Percentiles rank a stretch among this genome's conserved stretches.
These are phyloP conservation scores for Drosophila mauritiana DNA, from an alignment of 1,140 invertebrate genomes.

Conservation along the genomic window DNA sequence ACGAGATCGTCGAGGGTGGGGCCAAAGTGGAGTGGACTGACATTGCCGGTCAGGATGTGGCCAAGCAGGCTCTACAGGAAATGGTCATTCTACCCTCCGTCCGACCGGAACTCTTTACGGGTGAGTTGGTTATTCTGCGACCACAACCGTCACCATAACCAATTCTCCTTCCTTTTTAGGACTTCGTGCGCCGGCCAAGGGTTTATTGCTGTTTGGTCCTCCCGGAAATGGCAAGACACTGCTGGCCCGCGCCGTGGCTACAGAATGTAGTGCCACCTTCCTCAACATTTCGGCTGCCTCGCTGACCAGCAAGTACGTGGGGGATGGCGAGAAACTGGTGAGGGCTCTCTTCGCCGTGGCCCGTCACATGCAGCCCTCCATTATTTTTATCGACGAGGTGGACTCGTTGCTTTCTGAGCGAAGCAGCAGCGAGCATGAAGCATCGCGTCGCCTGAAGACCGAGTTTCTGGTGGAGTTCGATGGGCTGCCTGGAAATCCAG, in stretches of 20 bases:
- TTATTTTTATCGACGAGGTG: slow-evolving; percentile 98
- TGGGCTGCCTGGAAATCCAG: slow-evolving; percentile 92
- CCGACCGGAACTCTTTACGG: slow-evolving; percentile 98
- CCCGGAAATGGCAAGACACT: slow-evolving; percentile 95
- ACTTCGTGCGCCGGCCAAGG: slow-evolving; percentile 92
- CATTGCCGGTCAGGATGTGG: slow-evolving; percentile 95
- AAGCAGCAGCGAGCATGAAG: slow-evolving; percentile 97
- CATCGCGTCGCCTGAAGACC: slow-evolving; percentile 97
- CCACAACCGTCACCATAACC: neutral
- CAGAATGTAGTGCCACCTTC: slow-evolving; percentile 96
- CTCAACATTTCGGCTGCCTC: slow-evolving; percentile 98
- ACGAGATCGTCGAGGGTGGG: slow-evolving; percentile 91
- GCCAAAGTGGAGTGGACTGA: slow-evolving; percentile 95
- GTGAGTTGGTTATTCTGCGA: slow-evolving; percentile 85
- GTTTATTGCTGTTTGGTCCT: slow-evolving; percentile 97
- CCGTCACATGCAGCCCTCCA: slow-evolving; percentile 95
- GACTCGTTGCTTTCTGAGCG: slow-evolving; percentile 97
- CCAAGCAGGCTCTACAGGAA: slow-evolving; percentile 98
- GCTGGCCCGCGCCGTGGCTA: slow-evolving; percentile 95
- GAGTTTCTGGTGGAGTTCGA: slow-evolving; percentile 99
- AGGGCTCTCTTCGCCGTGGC: slow-evolving; percentile 97
- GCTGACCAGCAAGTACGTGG: slow-evolving; percentile 99
- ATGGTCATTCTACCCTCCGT: slow-evolving; percentile 98
- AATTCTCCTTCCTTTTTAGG: slow-evolving; percentile 25
- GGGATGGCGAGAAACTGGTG: slow-evolving; percentile 99